phyloP scores from a whole-genome alignment of 1,140 invertebrate species.

The Notospermus geniculatus region DNA sequence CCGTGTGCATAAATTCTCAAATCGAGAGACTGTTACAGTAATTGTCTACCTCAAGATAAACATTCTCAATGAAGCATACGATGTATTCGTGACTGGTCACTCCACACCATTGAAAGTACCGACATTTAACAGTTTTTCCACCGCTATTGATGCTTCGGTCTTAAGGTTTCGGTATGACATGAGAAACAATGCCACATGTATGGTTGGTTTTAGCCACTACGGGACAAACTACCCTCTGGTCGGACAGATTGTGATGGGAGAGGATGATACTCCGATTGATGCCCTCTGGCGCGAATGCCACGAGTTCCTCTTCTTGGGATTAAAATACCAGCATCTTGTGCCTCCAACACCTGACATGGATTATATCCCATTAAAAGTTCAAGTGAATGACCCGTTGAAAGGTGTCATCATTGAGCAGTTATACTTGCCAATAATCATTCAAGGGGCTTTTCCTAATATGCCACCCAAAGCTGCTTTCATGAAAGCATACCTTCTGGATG shows the following conservation, averaged over 20 bases:
- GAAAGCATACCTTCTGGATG: constrained; percentile 50
- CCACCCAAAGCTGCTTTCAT: constrained; percentile 42
- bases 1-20: constrained; percentile 43
- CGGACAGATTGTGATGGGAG: constrained; percentile 43
- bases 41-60: constrained; percentile 41
- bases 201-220: constrained; percentile 40
- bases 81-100: constrained; percentile 39
- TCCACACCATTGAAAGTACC: constrained; percentile 37
- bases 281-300: constrained; percentile 41
- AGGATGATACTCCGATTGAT: constrained; percentile 31
- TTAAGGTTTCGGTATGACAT: constrained; percentile 42
- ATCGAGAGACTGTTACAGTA: constrained; percentile 32
- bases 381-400: constrained; percentile 43
- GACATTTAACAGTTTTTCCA: constrained; percentile 45
- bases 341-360: constrained; percentile 49
- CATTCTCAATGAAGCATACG: constrained; percentile 41
- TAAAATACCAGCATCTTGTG: constrained; percentile 48
- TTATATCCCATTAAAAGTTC: constrained; percentile 49
- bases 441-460: constrained; percentile 47
- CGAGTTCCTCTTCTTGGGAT: constrained; percentile 46
- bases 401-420: constrained; percentile 38
- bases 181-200: constrained; percentile 43
- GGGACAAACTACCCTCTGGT: constrained; percentile 41
- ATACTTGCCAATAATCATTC: constrained; percentile 47
- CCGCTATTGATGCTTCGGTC: constrained; percentile 45